Conservation (phyloP, 2,888 invertebrate species). For the Drepanosiphum platanoidis region DNA sequence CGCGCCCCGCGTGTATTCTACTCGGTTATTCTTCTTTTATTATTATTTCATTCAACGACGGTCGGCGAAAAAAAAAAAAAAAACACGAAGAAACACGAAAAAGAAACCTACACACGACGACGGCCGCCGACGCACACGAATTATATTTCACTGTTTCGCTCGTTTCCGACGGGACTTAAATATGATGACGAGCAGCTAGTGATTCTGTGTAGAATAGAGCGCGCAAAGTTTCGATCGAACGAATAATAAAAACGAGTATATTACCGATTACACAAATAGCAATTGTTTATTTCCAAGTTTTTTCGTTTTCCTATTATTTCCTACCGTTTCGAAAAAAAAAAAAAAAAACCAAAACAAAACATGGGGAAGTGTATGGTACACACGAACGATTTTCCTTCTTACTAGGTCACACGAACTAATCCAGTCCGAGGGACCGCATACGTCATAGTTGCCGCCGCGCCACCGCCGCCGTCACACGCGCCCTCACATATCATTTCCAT, state of each 20-base stretch:
- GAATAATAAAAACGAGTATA: too few species aligned
- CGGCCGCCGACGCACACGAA: neutral
- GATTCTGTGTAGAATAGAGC: too few species aligned
- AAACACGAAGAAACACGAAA: too few species aligned
- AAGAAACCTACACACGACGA: neutral
- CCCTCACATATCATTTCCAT: neutral
- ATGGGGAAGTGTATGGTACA: neutral
- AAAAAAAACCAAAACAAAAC: neutral
- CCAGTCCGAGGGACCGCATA: neutral
- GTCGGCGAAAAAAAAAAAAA: too few species aligned
- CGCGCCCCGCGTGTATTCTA: neutral
- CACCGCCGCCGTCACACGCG: neutral
- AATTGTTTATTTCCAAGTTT: too few species aligned
- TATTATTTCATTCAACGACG: too few species aligned
- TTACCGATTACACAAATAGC: too few species aligned
- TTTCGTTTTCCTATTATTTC: neutral
- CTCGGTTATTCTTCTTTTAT: too few species aligned
- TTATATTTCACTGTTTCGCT: too few species aligned
- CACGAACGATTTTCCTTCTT: constrained; percentile 8
- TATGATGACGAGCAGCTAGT: too few species aligned
- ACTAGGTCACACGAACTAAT: constrained; percentile 33
- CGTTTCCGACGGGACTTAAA: too few species aligned
- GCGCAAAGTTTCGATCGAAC: too few species aligned
- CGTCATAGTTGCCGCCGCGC: neutral
- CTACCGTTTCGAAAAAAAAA: neutral